These are phyloP conservation scores for Vanessa tameamea DNA, from an alignment of 1,140 invertebrate species.

Conservation along the genomic window DNA sequence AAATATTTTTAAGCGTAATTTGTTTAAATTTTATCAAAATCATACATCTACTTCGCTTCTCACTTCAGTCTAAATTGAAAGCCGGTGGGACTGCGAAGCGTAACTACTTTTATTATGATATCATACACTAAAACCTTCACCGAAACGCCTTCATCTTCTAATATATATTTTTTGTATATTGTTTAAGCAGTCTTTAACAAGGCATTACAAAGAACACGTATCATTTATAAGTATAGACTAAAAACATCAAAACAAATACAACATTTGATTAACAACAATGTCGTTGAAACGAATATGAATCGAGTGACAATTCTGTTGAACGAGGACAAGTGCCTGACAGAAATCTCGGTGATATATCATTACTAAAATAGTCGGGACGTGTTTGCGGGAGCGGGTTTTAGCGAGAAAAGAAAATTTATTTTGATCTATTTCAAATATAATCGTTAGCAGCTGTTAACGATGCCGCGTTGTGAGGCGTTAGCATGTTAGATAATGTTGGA, in stretches of 20 bases:
- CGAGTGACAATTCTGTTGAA: conserved; percentile 42
- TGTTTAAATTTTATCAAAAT: too few relatives aligned
- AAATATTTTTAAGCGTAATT: too few relatives aligned
- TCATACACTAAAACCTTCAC: too few relatives aligned
- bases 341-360: conserved; percentile 65
- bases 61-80: too few relatives aligned
- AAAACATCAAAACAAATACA: not conserved
- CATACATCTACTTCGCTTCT: too few relatives aligned
- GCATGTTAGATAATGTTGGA: not conserved
- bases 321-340: conserved; percentile 39
- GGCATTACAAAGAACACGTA: too few relatives aligned
- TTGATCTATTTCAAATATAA: conserved; percentile 57
- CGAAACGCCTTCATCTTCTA: too few relatives aligned
- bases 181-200: too few relatives aligned
- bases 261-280: not conserved
- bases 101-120: too few relatives aligned
- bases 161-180: too few relatives aligned
- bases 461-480: conserved; percentile 9
- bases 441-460: conserved; percentile 55
- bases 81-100: too few relatives aligned
- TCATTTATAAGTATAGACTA: too few relatives aligned
- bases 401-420: conserved; percentile 69
- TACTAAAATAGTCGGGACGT: conserved; percentile 64
- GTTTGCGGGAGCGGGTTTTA: conserved; percentile 68
- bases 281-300: conserved; percentile 19